A percentile compares a stretch with the other conserved stretches of the same genome.
These are phyloP conservation scores for Parascotia fuliginaria DNA, from an alignment of 2,888 invertebrate species.

Conservation along the genomic window DNA sequence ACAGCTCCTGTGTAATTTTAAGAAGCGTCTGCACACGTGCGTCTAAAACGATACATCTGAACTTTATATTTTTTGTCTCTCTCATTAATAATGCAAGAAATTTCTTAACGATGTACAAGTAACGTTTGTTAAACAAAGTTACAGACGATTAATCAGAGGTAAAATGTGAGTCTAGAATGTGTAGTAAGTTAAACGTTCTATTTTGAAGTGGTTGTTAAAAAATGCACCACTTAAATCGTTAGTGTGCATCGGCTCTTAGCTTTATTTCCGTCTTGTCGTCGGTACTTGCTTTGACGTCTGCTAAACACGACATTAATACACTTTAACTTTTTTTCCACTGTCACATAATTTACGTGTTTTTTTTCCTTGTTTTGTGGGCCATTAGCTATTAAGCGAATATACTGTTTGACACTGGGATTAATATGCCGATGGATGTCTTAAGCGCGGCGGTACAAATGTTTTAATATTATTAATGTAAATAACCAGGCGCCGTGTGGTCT, in stretches of 20 bases:
- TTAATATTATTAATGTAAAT: constrained; percentile 44
- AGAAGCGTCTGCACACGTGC: constrained; percentile 49
- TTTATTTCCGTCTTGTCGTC: constrained; percentile 72
- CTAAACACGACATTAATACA: constrained; percentile 84
- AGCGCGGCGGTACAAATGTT: constrained; percentile 52
- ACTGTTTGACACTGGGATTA: constrained; percentile 74
- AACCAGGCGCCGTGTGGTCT: too few species aligned
- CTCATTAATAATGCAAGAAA: constrained; percentile 28
- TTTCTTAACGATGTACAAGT: constrained; percentile 16
- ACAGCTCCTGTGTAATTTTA: constrained; percentile 55
- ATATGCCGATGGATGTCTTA: constrained; percentile 64
- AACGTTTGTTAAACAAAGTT: constrained; percentile 17
- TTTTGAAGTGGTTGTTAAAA: constrained; percentile 34
- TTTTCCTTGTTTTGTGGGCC: constrained; percentile 69
- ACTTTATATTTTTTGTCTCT: constrained; percentile 19
- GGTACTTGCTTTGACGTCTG: constrained; percentile 79
- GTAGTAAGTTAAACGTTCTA: constrained; percentile 33
- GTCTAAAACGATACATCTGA: constrained; percentile 20
- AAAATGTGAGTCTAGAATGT: constrained; percentile 17
- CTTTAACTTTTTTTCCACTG: constrained; percentile 77
- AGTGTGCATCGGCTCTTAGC: constrained; percentile 58
- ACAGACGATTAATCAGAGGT: constrained; percentile 8
- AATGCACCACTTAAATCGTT: constrained; percentile 42
- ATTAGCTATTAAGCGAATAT: constrained; percentile 81
- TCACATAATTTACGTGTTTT: constrained; percentile 81